A percentile compares a stretch with the other conserved stretches of the same genome.
These are phyloP conservation scores for Pangasianodon hypophthalmus DNA, from an alignment of 2,113 vertebrate species.

Conservation along the genomic window DNA sequence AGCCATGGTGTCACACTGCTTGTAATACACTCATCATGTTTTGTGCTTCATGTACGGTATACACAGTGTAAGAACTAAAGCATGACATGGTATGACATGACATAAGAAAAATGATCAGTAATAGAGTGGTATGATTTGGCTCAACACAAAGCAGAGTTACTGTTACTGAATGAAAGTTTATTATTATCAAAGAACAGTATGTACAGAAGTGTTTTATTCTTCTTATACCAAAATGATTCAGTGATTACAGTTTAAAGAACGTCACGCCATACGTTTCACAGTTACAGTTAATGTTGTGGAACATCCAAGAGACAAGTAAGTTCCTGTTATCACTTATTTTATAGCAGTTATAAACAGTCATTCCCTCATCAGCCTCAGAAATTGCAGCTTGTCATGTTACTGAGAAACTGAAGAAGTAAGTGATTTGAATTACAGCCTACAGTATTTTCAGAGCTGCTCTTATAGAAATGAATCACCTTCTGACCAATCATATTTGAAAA, in stretches of 20 bases:
- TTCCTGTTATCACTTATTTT: neutral
- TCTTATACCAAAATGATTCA: neutral
- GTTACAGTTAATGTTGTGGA: neutral
- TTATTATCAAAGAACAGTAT: neutral
- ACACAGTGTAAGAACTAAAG: neutral
- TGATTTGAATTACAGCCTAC: neutral
- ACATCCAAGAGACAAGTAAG: neutral
- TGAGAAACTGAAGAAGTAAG: neutral
- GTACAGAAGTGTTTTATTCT: neutral
- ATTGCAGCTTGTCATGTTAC: neutral
- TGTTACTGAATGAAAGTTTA: neutral
- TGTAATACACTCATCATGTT: conserved; percentile 7
- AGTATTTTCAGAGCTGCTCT: neutral
- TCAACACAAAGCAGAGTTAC: neutral
- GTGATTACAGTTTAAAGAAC: neutral
- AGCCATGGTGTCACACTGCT: conserved; percentile 36
- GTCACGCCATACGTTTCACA: neutral
- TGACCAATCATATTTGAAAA: neutral
- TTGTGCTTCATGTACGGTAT: neutral
- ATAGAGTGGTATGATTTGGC: neutral
- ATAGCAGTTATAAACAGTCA: neutral
- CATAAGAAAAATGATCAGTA: neutral
- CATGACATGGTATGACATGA: neutral
- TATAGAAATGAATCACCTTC: neutral
- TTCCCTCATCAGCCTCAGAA: neutral